Percentiles rank a stretch among this genome's conserved stretches.
phyloP scores from a whole-genome alignment of 2,888 invertebrate genomes.

The Diplolepis rosae region DNA sequence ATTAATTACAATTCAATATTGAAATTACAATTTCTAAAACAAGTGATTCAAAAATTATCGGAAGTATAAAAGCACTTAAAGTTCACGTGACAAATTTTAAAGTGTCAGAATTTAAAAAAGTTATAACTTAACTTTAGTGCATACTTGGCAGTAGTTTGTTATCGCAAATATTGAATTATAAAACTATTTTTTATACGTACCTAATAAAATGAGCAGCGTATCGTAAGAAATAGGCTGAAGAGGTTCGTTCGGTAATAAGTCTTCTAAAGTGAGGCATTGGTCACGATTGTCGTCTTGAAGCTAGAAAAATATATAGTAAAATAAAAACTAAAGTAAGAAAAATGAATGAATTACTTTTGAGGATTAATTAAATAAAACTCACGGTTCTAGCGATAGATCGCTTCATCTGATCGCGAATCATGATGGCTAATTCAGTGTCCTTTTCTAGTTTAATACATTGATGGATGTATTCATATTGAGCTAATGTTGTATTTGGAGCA shows the following conservation, averaged over 20 bases:
- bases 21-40: neutral
- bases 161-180: no score
- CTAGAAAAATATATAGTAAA: conserved; percentile 62
- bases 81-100: no score
- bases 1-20: neutral
- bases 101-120: no score
- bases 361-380: conserved; percentile 57
- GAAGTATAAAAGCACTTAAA: conserved; percentile 10
- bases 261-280: conserved; percentile 83
- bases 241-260: conserved; percentile 85
- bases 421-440: conserved; percentile 82
- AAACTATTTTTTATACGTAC: no score
- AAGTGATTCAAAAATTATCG: neutral
- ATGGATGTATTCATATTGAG: conserved; percentile 95
- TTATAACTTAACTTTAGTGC: no score
- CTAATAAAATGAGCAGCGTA: conserved; percentile 88
- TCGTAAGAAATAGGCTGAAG: conserved; percentile 86
- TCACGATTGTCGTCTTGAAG: conserved; percentile 87
- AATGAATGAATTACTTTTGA: neutral
- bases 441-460: conserved; percentile 94
- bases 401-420: conserved; percentile 78
- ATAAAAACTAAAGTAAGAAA: neutral
- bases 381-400: conserved; percentile 85
- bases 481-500: conserved; percentile 86
- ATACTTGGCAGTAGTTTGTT: no score